A percentile compares a stretch with the other conserved stretches of the same genome.
Evolutionary conservation across 2,113 vertebrate genomes (phyloP).

Genomic region (Otocyon megalotis): DNA sequence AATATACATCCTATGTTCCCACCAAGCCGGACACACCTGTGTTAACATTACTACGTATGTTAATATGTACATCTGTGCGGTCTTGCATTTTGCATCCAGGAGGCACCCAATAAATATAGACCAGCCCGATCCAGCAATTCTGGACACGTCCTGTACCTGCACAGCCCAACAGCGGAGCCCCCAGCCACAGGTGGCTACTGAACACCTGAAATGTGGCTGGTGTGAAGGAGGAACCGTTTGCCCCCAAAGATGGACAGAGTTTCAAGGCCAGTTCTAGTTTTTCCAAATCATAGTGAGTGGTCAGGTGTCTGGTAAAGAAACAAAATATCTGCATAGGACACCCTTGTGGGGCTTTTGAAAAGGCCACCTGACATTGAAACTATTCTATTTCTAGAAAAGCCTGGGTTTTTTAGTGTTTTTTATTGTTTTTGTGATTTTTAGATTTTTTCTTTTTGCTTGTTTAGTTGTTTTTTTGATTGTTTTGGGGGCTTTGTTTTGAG

Average conservation of each 20-base stretch:
- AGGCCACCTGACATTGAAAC: neutral
- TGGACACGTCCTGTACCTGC: neutral
- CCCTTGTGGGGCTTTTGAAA: neutral
- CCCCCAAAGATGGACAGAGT: neutral
- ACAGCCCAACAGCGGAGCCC: neutral
- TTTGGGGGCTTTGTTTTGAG: neutral
- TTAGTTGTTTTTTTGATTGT: neutral
- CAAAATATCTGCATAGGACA: neutral
- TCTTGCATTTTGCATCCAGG: neutral
- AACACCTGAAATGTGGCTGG: neutral
- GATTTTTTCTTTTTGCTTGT: neutral
- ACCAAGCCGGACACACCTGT: neutral
- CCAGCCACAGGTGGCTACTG: neutral
- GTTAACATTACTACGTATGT: neutral
- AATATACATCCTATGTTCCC: neutral
- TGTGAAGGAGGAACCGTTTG: neutral
- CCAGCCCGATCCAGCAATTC: neutral
- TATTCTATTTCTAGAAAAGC: neutral
- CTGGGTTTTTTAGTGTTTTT: neutral
- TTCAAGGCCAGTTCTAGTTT: neutral
- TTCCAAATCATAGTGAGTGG: neutral
- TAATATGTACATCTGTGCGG: rapidly evolving
- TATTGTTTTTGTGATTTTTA: neutral
- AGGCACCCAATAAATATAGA: neutral
- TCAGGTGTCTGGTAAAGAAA: neutral